A percentile compares a stretch with the other conserved stretches of the same genome.
Conservation (phyloP, 2,113 vertebrate species). For the Euleptes europaea region DNA sequence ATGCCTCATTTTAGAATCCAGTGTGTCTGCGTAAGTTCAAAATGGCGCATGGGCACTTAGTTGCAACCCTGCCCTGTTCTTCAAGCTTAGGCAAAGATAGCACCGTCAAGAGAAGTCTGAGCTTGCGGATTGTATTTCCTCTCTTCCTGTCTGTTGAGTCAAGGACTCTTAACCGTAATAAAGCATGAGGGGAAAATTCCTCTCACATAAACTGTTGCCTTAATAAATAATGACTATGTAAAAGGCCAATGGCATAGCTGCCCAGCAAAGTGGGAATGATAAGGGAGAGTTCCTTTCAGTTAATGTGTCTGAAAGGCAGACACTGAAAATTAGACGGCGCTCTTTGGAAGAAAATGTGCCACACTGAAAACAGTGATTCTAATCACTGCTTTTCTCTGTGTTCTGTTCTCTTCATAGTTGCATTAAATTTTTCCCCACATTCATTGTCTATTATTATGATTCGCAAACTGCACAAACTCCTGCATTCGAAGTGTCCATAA, state of each 20-base stretch:
- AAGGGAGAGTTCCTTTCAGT: not conserved
- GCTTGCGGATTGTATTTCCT: not conserved
- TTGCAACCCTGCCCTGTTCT: not conserved
- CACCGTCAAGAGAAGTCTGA: not conserved
- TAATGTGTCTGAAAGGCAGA: not conserved
- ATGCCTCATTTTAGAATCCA: not conserved
- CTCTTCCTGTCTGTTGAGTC: not conserved
- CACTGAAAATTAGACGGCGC: not conserved
- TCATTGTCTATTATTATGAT: not conserved
- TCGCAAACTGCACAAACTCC: too few species aligned
- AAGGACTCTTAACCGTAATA: not conserved
- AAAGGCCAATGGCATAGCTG: not conserved
- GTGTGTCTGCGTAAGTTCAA: not conserved
- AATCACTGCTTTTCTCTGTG: not conserved
- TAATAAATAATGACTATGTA: not conserved
- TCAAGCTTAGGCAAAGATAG: not conserved
- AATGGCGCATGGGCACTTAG: not conserved
- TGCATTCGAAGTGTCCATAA: not conserved
- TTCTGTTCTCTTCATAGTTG: not conserved
- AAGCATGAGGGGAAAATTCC: conserved; percentile 11
- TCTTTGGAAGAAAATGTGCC: not conserved
- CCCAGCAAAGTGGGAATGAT: not conserved
- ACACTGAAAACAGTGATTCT: not conserved
- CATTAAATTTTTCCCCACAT: not conserved
- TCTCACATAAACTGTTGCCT: not conserved